Percentiles rank a stretch among this genome's conserved stretches.
Conservation (phyloP, 2,888 invertebrate genomes). For the Meghimatium bilineatum region DNA sequence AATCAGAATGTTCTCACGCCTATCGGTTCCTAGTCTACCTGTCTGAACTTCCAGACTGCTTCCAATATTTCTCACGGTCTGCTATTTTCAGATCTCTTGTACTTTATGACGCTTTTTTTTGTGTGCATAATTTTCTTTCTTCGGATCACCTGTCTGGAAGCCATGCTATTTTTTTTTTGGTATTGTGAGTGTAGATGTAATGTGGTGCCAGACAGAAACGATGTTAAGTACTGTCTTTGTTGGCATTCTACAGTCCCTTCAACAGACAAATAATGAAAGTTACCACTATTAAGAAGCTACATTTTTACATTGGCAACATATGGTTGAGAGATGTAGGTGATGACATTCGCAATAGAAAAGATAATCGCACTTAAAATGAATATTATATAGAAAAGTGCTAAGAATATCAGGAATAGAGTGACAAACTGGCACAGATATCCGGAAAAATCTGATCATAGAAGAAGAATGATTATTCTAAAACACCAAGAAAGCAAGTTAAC, state of each 20-base stretch:
- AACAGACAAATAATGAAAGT: not conserved
- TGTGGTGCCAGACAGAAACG: not conserved
- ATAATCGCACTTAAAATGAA: too few species aligned
- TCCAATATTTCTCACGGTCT: not conserved
- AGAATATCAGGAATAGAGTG: not conserved
- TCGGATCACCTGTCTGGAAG: constrained; percentile 5
- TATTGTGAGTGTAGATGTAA: not conserved
- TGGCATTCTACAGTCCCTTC: not conserved
- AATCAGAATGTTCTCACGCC: constrained; percentile 17
- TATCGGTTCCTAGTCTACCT: not conserved
- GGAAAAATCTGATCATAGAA: too few species aligned
- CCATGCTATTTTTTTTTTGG: not conserved
- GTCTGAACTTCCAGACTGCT: not conserved
- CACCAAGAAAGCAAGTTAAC: too few species aligned
- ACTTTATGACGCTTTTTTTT: not conserved
- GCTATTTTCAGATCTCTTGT: not conserved
- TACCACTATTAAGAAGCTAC: too few species aligned
- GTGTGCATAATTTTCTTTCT: not conserved
- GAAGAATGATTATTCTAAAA: too few species aligned
- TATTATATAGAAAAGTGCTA: not conserved
- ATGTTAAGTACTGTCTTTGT: not conserved
- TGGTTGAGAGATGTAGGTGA: too few species aligned
- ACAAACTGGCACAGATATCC: not conserved
- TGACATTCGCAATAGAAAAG: too few species aligned
- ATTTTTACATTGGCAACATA: too few species aligned